Conservation (phyloP, 2,888 invertebrate species). For the Portevinia maculata region DNA sequence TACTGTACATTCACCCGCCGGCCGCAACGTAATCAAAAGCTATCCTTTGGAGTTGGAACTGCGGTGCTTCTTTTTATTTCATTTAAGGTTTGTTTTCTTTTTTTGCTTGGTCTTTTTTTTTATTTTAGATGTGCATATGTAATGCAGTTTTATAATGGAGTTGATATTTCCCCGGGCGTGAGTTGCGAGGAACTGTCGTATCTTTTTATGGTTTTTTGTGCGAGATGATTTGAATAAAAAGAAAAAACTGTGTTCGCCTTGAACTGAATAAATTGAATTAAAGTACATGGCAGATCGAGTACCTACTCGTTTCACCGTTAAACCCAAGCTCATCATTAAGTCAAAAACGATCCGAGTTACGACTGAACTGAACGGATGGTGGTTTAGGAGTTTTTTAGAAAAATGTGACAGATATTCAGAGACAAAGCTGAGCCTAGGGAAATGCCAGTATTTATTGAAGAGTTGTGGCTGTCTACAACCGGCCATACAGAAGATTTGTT, state of each 20-base stretch:
- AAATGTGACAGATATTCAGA: too few species aligned
- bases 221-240: constrained; percentile 28
- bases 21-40: constrained; percentile 62
- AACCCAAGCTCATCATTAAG: not conserved
- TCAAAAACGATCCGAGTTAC: too few species aligned
- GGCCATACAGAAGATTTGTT: too few species aligned
- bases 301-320: not conserved
- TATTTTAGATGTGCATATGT: constrained; percentile 46
- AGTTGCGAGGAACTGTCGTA: constrained; percentile 10
- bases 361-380: too few species aligned
- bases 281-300: not conserved
- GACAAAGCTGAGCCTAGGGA: too few species aligned
- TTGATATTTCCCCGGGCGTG: constrained; percentile 22
- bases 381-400: too few species aligned
- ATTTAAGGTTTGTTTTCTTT: constrained; percentile 8
- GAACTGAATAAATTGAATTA: constrained; percentile 12
- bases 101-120: not conserved
- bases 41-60: constrained; percentile 45
- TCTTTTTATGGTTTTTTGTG: constrained; percentile 18
- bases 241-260: constrained; percentile 4
- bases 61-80: constrained; percentile 36
- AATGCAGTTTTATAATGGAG: constrained; percentile 53
- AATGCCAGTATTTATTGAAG: too few species aligned
- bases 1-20: constrained; percentile 40
- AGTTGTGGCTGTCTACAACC: too few species aligned